Evolutionary conservation across 1,140 invertebrate species (phyloP).

Genomic region (Drosophila sproati): DNA sequence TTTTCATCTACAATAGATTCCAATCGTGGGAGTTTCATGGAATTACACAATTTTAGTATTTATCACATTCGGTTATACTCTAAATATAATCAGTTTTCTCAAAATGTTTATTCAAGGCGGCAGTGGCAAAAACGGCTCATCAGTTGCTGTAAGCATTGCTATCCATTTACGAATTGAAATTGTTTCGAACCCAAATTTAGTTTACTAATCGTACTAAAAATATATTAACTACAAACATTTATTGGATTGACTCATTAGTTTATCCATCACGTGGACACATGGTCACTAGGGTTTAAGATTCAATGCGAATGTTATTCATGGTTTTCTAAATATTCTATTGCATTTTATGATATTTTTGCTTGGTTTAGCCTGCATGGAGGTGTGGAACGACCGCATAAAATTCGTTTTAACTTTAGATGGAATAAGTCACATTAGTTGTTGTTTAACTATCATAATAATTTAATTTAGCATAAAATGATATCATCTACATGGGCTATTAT

Average conservation of each 20-base stretch:
- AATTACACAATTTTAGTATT: conserved; percentile 86
- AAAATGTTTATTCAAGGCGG: conserved; percentile 92
- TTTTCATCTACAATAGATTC: conserved; percentile 86
- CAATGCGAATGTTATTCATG: neutral
- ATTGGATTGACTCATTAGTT: conserved; percentile 10
- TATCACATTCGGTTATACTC: conserved; percentile 88
- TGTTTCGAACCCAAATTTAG: conserved; percentile 15
- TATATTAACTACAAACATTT: conserved; percentile 5
- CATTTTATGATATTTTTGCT: conserved; percentile 3
- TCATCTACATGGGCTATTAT: too few species aligned
- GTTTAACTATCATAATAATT: neutral
- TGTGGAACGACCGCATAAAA: neutral
- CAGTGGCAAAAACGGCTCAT: conserved; percentile 97
- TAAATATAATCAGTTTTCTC: conserved; percentile 88
- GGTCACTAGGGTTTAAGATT: conserved; percentile 12
- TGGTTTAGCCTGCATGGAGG: neutral
- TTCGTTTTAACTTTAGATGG: neutral
- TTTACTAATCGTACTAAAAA: conserved; percentile 30
- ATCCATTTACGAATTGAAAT: conserved; percentile 9
- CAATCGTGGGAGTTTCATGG: conserved; percentile 86
- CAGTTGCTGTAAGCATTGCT: conserved; percentile 91
- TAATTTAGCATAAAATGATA: too few species aligned
- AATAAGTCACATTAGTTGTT: neutral
- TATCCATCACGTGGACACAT: conserved; percentile 1
- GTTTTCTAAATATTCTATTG: neutral